Base-by-base conservation (phyloP, 2,888 invertebrate species). In the Anthoptus insignis region DNA sequence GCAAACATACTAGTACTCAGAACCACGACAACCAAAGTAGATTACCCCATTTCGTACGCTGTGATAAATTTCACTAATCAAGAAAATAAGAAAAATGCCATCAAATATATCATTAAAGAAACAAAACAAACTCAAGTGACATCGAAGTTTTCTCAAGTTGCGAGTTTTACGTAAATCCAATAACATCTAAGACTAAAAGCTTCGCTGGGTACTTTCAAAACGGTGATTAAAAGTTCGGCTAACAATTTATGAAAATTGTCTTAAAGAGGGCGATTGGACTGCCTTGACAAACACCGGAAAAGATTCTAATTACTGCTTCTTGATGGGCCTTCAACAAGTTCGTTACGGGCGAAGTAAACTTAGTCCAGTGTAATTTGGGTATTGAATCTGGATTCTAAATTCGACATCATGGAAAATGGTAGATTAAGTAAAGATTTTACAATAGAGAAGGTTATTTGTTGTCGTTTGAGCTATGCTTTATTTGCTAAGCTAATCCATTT, bases 191-290 rank as follows among this genome's bases (percentile, higher is more conserved):
- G 74, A 73, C 75, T 75, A 75, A 76, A 76, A 74, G 74, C 72
- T 71, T 73, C 72, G 66, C 71, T 67, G 71, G 57, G 71, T 77
- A 76, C 71, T 78, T 76, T 70, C 71, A 72, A 79, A 79, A 77
- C 75, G 77, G 75, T 81, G 78, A 78, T 81, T 80, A 81, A 79
- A 80, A 81, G 76, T 80, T 80, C 75, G 70, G 71, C 74, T 76
- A 73, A 76, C 76, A 78, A 75, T 78, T 42, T 74, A 74, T 73
- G 76, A 71, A 79, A 78, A 77, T 81, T 74, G 78, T 75, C 77
- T 76, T 77, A 79, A 70, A 68, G 71, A 67, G 65, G 69, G 70
- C 54, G 61, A 70, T 39, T 66, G 71, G 72, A 73, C 72, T 70
- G 73, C 71, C 70, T 70, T 66, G 63, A 72, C 71, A 78, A 77